Evolutionary conservation across 2,888 invertebrate genomes (phyloP).

Genomic region (Drosophila mayaguana): DNA sequence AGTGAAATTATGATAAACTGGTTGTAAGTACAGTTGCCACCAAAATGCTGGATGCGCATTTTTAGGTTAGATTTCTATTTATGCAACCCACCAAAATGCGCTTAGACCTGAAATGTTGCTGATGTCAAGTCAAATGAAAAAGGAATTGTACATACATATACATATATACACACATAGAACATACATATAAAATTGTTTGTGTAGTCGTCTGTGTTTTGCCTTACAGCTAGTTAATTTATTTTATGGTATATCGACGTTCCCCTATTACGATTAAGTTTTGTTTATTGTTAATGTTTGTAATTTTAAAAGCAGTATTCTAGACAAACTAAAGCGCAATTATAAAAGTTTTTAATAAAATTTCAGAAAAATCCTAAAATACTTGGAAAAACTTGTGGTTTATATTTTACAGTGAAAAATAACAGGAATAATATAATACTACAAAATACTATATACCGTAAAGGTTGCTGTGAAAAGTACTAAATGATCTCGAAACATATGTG

Average conservation of each 20-base stretch:
- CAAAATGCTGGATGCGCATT: slow-evolving; percentile 2
- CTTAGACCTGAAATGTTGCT: slow-evolving; percentile 50
- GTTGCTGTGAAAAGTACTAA: not conserved
- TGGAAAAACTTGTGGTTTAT: not conserved
- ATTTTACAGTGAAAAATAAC: not conserved
- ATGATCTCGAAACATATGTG: slow-evolving; percentile 10
- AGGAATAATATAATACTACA: not conserved
- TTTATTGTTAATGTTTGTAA: slow-evolving; percentile 58
- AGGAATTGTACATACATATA: slow-evolving; percentile 24
- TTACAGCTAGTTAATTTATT: slow-evolving; percentile 63
- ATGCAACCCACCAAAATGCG: slow-evolving; percentile 72
- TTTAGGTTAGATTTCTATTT: slow-evolving; percentile 20
- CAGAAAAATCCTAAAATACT: slow-evolving; percentile 38
- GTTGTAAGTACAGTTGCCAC: slow-evolving; percentile 20
- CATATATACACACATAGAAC: not conserved
- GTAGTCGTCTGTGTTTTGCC: slow-evolving; percentile 23
- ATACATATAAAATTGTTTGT: slow-evolving; percentile 20
- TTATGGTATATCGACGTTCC: slow-evolving; percentile 51
- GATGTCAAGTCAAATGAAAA: slow-evolving; percentile 60
- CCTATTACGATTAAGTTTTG: slow-evolving; percentile 49
- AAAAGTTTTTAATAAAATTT: slow-evolving; percentile 30
- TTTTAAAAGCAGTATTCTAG: slow-evolving; percentile 72
- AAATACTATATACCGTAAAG: not conserved
- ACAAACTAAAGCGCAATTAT: slow-evolving; percentile 56
- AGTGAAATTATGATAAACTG: slow-evolving; percentile 6